phyloP scores from a whole-genome alignment of 2,797 vertebrate species.

The Iguana delicatissima region DNA sequence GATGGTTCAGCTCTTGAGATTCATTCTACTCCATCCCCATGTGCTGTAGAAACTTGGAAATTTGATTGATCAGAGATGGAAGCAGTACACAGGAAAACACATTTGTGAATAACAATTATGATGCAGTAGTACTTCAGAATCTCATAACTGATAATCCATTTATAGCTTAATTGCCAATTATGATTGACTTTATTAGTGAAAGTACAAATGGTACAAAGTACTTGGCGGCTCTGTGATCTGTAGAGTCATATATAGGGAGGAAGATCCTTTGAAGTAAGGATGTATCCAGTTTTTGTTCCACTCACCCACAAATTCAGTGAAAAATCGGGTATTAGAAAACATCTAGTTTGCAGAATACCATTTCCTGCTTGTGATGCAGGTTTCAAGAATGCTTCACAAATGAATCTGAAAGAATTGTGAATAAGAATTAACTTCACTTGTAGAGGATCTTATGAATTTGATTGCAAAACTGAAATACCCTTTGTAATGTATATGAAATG shows the following conservation, averaged over 20 bases:
- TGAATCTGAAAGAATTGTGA: too few species aligned
- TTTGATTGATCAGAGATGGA: background rate
- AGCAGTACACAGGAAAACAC: background rate
- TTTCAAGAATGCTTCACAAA: too few species aligned
- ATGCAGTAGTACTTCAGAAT: too few species aligned
- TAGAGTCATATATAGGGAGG: background rate
- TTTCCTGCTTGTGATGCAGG: too few species aligned
- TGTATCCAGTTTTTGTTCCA: background rate
- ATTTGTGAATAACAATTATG: too few species aligned
- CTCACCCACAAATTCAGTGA: background rate
- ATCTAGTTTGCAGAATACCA: background rate
- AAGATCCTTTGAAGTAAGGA: background rate
- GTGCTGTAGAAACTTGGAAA: background rate
- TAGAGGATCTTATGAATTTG: background rate
- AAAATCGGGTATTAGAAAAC: background rate
- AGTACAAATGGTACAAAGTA: background rate
- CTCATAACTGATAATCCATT: background rate
- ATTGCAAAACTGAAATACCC: background rate
- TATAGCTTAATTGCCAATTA: background rate
- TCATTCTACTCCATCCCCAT: background rate
- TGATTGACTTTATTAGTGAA: background rate
- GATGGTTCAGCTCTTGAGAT: background rate
- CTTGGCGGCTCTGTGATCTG: background rate
- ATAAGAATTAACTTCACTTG: too few species aligned
- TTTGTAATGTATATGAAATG: background rate